These are phyloP conservation scores for Ophraella communa DNA, from an alignment of 2,888 invertebrate genomes.

Conservation along the genomic window DNA sequence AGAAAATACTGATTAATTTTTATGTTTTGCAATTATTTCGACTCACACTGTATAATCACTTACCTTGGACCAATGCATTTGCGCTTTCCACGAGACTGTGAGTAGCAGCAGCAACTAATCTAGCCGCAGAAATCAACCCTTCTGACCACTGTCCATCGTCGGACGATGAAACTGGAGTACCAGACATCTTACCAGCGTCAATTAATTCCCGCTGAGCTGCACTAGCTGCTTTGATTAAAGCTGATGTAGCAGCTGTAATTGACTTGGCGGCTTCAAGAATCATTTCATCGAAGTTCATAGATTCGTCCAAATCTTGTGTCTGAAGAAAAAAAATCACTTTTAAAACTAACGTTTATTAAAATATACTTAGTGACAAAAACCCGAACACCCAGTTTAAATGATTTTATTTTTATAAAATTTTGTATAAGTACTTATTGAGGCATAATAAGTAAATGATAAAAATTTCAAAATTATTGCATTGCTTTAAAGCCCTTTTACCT, in stretches of 20 bases:
- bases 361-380: too few relatives aligned
- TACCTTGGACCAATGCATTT: slow-evolving; percentile 91
- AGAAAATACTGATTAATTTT: too few relatives aligned
- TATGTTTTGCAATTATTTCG: too few relatives aligned
- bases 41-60: too few relatives aligned
- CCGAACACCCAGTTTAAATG: too few relatives aligned
- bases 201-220: slow-evolving; percentile 97
- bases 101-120: slow-evolving; percentile 95
- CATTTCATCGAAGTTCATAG: slow-evolving; percentile 98
- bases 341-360: not conserved
- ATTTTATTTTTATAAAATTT: not conserved
- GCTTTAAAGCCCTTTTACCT: too few relatives aligned
- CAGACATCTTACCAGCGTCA: slow-evolving; percentile 85
- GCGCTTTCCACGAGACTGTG: slow-evolving; percentile 98
- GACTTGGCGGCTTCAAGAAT: slow-evolving; percentile 98
- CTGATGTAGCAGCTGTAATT: slow-evolving; percentile 96
- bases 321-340: slow-evolving; percentile 31
- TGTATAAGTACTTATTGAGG: too few relatives aligned
- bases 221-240: slow-evolving; percentile 94
- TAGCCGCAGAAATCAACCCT: slow-evolving; percentile 93
- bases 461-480: too few relatives aligned
- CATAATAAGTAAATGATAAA: too few relatives aligned
- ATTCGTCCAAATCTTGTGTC: slow-evolving; percentile 86
- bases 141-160: slow-evolving; percentile 99
- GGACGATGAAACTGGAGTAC: slow-evolving; percentile 79